Evolutionary conservation across 1,140 invertebrate species (phyloP).

Genomic region (Papilio glaucus): DNA sequence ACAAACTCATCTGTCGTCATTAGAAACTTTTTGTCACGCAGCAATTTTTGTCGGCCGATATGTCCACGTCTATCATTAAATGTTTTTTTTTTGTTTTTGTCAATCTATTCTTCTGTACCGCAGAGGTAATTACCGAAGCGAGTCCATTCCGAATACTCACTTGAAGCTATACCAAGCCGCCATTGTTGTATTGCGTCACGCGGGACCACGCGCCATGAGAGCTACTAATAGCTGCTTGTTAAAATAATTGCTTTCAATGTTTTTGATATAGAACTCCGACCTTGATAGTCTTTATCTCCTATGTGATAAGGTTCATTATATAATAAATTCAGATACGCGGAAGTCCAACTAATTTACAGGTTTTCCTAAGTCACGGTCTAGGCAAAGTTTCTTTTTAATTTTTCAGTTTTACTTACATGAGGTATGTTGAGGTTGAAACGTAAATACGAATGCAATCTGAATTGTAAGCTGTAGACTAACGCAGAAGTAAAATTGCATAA

Average conservation of each 20-base stretch:
- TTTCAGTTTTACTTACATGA: too few relatives aligned
- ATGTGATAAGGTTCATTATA: neutral
- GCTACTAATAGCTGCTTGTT: constrained; percentile 65
- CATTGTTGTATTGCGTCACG: constrained; percentile 70
- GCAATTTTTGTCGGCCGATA: constrained; percentile 40
- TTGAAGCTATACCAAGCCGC: constrained; percentile 66
- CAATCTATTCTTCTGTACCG: constrained; percentile 57
- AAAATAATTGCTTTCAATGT: constrained; percentile 61
- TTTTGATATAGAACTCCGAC: constrained; percentile 41
- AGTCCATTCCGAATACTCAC: constrained; percentile 58
- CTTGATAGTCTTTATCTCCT: neutral
- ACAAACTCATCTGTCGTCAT: constrained; percentile 14
- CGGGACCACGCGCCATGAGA: constrained; percentile 53
- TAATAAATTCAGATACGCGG: neutral
- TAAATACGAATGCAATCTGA: neutral
- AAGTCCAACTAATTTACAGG: neutral
- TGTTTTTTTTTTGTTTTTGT: constrained; percentile 55
- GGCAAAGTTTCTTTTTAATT: too few relatives aligned
- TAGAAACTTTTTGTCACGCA: constrained; percentile 44
- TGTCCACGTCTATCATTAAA: constrained; percentile 56
- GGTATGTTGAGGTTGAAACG: neutral
- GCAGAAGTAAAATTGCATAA: neutral
- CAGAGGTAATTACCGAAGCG: constrained; percentile 63
- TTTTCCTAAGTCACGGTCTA: neutral
- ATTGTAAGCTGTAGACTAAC: too few relatives aligned